Evolutionary conservation across 2,888 invertebrate genomes (phyloP).

Genomic region (Brenthis ino): DNA sequence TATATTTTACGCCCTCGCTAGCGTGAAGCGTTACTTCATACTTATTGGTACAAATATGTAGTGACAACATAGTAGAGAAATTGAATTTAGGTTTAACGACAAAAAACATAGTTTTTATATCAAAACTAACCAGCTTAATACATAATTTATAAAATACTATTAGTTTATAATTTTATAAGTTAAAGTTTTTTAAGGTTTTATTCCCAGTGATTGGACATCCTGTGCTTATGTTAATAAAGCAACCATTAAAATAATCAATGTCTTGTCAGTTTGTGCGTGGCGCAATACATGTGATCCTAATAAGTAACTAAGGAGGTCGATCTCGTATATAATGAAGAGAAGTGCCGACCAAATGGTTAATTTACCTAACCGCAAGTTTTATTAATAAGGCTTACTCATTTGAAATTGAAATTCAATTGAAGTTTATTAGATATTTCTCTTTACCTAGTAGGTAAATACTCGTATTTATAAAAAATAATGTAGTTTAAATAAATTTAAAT

Average conservation of each 20-base stretch:
- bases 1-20: background rate
- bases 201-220: slow-evolving; percentile 29
- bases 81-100: slow-evolving; percentile 16
- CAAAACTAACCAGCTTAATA: slow-evolving; percentile 24
- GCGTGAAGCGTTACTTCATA: background rate
- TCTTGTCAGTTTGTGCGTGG: slow-evolving; percentile 26
- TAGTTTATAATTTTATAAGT: slow-evolving; percentile 25
- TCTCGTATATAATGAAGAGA: slow-evolving; percentile 18
- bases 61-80: background rate
- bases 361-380: slow-evolving; percentile 1
- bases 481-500: too few species aligned
- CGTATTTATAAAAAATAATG: too few species aligned
- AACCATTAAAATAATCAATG: slow-evolving; percentile 31
- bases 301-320: slow-evolving; percentile 23
- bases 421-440: background rate
- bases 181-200: slow-evolving; percentile 16
- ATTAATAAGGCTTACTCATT: background rate
- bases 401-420: background rate
- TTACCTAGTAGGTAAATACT: background rate
- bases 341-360: slow-evolving; percentile 5
- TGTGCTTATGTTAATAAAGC: slow-evolving; percentile 32
- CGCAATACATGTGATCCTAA: slow-evolving; percentile 22
- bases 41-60: background rate
- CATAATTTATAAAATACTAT: slow-evolving; percentile 36
- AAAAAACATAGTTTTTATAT: slow-evolving; percentile 28